phyloP scores from a whole-genome alignment of 2,113 vertebrate species.

The Cephalopholis sonnerati region DNA sequence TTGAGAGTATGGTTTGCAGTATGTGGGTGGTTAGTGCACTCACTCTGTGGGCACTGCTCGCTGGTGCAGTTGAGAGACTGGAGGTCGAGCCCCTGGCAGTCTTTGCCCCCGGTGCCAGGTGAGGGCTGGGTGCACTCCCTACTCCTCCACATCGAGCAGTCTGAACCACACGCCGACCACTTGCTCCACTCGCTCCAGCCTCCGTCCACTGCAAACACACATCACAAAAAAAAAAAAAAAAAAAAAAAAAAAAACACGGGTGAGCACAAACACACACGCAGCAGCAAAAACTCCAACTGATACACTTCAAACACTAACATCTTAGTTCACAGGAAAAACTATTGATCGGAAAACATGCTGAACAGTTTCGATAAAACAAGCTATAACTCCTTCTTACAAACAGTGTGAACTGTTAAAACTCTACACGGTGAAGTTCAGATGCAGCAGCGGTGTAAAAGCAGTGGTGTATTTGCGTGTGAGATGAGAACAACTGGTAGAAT shows the following conservation, averaged over 20 bases:
- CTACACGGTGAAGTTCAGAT: conserved; percentile 15
- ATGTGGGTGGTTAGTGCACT: conserved; percentile 78
- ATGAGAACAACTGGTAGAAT: conserved; percentile 49
- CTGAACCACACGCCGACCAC: conserved; percentile 93
- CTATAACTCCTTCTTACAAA: conserved; percentile 17
- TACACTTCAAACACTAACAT: conserved; percentile 30
- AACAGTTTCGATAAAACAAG: conserved; percentile 37
- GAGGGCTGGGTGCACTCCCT: conserved; percentile 95
- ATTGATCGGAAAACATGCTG: conserved; percentile 46
- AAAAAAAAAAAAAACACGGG: not conserved
- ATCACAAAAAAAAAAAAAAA: not conserved
- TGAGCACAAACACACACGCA: conserved; percentile 4
- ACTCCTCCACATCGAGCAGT: conserved; percentile 97
- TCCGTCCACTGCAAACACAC: conserved; percentile 89
- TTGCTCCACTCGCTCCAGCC: conserved; percentile 98
- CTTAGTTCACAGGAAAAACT: conserved; percentile 37
- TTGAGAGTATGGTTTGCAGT: conserved; percentile 19
- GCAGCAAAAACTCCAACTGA: conserved; percentile 22
- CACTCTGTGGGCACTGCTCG: conserved; percentile 94
- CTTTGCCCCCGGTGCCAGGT: conserved; percentile 93
- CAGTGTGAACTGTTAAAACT: conserved; percentile 31
- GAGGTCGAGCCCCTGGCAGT: conserved; percentile 92
- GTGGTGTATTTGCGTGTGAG: conserved; percentile 57
- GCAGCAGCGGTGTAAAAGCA: conserved; percentile 28
- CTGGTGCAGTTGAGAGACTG: conserved; percentile 97